Base-by-base conservation (phyloP, 2,888 invertebrate species). In the Polymixis lichenea region DNA sequence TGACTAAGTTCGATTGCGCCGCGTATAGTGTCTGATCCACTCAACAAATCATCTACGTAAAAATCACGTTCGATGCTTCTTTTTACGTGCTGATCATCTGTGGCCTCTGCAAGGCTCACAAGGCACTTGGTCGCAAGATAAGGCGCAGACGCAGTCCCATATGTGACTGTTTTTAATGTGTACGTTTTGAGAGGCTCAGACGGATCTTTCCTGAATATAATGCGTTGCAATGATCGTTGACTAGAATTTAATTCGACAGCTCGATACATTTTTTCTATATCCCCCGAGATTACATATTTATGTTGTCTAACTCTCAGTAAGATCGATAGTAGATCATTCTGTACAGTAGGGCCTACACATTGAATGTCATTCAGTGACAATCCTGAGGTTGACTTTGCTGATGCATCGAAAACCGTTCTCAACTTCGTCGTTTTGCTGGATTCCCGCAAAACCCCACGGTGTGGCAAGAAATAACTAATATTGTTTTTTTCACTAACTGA, bases 201-300 rank as follows among this genome's bases (percentile, higher is more conserved):
- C 0, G 55, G 55, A 25, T 55, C 11, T 55, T 43, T 43, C 2
- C 67, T n/a, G 11, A 68, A 56, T 25, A 68, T 11, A 13, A 68
- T 68, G 3, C 56, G 55, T 11, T 25, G 68, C 7, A 56, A 8
- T 1, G 25, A 25, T 38, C 32, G 8, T 67, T 67, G 66, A 32
- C 28, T 66, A 3, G 65, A 32, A 66, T 66, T 49, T 22, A 65
- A 22, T 3, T 66, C 51, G 8, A 66, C 28, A 32, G 32, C 66
- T 22, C 66, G 19, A 53, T 66, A 66, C 51, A 58, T 66, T n/a
- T 66, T 66, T n/a, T 66, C 66, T 51, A 66, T 66, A 32, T 66
- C 53, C 9, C 32, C 66, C n/a, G 66, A 53, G 9, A 53, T 66
- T 32, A 66, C 66, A 38, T 53, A 67, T 67, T 67, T 67, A 9